Base-by-base conservation (phyloP, 2,797 vertebrate genomes). In the Lepus oiostolus region DNA sequence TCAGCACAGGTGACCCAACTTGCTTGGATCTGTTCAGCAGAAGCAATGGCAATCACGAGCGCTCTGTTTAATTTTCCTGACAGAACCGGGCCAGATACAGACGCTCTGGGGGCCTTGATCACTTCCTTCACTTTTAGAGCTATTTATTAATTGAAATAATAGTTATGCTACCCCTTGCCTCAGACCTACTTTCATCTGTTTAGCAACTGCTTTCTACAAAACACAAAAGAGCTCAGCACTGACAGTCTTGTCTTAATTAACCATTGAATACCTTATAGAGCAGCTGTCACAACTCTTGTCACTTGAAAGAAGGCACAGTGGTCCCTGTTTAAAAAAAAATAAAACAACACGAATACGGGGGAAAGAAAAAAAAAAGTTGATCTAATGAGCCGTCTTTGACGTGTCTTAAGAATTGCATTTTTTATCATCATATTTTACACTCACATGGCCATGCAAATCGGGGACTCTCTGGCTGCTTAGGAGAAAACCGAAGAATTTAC, bases 121-220 rank as follows among this genome's bases (percentile, higher is more conserved):
- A 30, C 80, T 94, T 86, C 88, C 54, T 85, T 93, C 77, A 63
- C 95, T 96, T 93, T 94, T 96, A 91, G 70, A 95, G 96, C 92
- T 96, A 91, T 97, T 95, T 95, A 95, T 96, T 97, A 97, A 97
- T 96, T 96, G 96, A 93, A 97, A 96, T 96, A 97, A 96, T 93
- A 96, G 95, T 96, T 74, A 58, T 16, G 77, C 83, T 91, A 65
- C 87, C 88, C 94, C 90, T 95, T 50, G 92, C 95, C 94, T 96
- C 96, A 92, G 96, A 95, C 93, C 89, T 92, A 88, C 94, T 97
- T 98, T 96, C 94, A 97, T 95, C 96, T 98, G 96, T 96, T 97
- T 97, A 97, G 96, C 96, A 94, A 75, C 50, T 88, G 90, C 95
- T 97, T 96, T 97, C 92, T 90, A 71, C 0, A 32, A 96, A 96